phyloP scores from a whole-genome alignment of 1,140 invertebrate genomes.

The Meteorus sp. region DNA sequence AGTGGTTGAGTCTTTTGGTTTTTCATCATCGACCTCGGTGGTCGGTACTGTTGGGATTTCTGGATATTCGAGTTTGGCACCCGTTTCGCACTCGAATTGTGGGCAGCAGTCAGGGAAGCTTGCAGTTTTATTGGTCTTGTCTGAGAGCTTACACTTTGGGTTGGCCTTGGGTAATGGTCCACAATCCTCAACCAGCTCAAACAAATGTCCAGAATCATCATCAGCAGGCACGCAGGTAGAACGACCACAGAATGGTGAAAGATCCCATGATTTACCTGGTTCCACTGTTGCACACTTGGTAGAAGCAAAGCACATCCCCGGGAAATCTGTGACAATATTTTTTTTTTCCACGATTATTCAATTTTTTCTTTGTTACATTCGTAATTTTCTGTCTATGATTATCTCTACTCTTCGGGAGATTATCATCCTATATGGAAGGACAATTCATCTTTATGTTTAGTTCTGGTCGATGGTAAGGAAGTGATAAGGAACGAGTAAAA shows the following conservation, averaged over 20 bases:
- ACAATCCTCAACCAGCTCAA: conserved; percentile 86
- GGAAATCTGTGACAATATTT: conserved; percentile 70
- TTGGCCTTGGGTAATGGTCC: conserved; percentile 82
- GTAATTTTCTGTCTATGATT: too few species aligned
- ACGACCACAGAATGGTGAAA: conserved; percentile 83
- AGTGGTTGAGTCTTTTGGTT: conserved; percentile 34
- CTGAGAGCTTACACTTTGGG: conserved; percentile 82
- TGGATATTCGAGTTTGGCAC: conserved; percentile 81
- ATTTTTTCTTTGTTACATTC: too few species aligned
- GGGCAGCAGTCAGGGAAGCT: conserved; percentile 84
- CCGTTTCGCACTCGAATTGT: conserved; percentile 80
- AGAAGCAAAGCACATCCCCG: conserved; percentile 84
- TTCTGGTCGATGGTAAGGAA: too few species aligned
- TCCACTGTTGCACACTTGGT: conserved; percentile 86
- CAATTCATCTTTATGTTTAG: too few species aligned
- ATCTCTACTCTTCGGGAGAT: too few species aligned
- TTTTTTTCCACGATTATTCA: too few species aligned
- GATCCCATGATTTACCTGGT: conserved; percentile 79
- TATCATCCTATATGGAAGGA: too few species aligned
- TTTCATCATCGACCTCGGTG: conserved; percentile 53
- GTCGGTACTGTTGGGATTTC: conserved; percentile 71
- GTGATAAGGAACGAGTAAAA: too few species aligned
- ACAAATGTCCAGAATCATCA: conserved; percentile 69
- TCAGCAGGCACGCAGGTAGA: conserved; percentile 81
- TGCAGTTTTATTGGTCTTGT: conserved; percentile 86